These are phyloP conservation scores for Heteromurus nitidus DNA, from an alignment of 2,888 invertebrate species.

Conservation along the genomic window DNA sequence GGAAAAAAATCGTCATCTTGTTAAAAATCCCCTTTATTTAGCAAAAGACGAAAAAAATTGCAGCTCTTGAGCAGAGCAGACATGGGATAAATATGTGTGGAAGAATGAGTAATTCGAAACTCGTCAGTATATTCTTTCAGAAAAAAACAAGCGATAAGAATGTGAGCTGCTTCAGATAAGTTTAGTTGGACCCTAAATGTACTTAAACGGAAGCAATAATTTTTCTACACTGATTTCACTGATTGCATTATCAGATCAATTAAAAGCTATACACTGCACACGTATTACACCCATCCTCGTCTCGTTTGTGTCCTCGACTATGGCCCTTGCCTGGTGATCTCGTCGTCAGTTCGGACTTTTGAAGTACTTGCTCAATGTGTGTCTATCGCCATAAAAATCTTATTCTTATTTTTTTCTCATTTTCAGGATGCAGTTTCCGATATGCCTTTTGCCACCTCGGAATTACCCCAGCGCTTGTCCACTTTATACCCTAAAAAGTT, in stretches of 20 bases:
- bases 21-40: slow-evolving; percentile 12
- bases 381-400: too few relatives aligned
- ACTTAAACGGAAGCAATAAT: slow-evolving; percentile 50
- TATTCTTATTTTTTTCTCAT: background rate
- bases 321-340: background rate
- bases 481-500: background rate
- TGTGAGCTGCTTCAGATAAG: too few relatives aligned
- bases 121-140: background rate
- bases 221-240: slow-evolving; percentile 30
- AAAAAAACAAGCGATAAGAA: too few relatives aligned
- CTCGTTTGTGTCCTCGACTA: background rate
- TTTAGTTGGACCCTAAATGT: background rate
- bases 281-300: slow-evolving; percentile 20
- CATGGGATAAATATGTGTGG: background rate
- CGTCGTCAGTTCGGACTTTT: slow-evolving; percentile 26
- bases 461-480: background rate
- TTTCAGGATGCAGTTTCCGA: slow-evolving; percentile 29
- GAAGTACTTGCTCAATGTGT: slow-evolving; percentile 26
- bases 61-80: too few relatives aligned
- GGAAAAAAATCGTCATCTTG: slow-evolving; percentile 21
- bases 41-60: background rate
- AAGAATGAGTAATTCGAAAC: background rate
- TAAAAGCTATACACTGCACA: slow-evolving; percentile 39
- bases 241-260: slow-evolving; percentile 54
- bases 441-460: slow-evolving; percentile 45